A percentile compares a stretch with the other conserved stretches of the same genome.
Evolutionary conservation across 1,140 invertebrate genomes (phyloP).

Genomic region (Tetramorium simillimum): DNA sequence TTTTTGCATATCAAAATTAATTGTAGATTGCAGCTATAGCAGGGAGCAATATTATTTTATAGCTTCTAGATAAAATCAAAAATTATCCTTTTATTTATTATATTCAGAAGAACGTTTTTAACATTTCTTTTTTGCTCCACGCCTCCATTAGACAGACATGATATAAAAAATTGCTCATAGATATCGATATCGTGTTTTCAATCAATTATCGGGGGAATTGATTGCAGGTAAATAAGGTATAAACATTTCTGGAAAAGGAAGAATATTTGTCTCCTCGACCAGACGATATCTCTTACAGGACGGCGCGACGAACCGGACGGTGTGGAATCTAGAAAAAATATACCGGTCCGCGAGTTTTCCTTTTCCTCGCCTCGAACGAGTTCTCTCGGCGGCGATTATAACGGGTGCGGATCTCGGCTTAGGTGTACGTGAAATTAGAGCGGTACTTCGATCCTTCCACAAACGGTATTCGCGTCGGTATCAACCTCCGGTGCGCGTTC

Average conservation of each 20-base stretch:
- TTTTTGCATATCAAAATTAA: background rate
- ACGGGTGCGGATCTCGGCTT: constrained; percentile 62
- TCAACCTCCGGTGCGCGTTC: constrained; percentile 60
- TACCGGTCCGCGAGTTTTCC: constrained; percentile 64
- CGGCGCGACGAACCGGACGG: constrained; percentile 24
- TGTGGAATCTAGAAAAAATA: constrained; percentile 51
- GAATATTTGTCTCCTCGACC: background rate
- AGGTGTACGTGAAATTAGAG: constrained; percentile 70
- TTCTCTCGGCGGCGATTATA: constrained; percentile 65
- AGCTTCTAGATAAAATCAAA: background rate
- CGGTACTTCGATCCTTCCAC: constrained; percentile 71
- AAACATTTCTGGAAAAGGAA: constrained; percentile 23
- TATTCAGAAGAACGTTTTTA: background rate
- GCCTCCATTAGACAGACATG: background rate
- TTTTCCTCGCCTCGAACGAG: constrained; percentile 60
- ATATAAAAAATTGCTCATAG: background rate
- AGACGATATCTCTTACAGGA: constrained; percentile 19
- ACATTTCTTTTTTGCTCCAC: background rate
- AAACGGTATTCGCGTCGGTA: constrained; percentile 69
- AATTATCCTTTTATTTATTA: background rate
- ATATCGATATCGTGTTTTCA: background rate
- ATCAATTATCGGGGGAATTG: background rate
- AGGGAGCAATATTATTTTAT: background rate
- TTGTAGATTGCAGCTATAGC: background rate
- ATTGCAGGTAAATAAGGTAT: background rate